phyloP scores from a whole-genome alignment of 2,888 invertebrate species.

The Diaprepes abbreviatus region DNA sequence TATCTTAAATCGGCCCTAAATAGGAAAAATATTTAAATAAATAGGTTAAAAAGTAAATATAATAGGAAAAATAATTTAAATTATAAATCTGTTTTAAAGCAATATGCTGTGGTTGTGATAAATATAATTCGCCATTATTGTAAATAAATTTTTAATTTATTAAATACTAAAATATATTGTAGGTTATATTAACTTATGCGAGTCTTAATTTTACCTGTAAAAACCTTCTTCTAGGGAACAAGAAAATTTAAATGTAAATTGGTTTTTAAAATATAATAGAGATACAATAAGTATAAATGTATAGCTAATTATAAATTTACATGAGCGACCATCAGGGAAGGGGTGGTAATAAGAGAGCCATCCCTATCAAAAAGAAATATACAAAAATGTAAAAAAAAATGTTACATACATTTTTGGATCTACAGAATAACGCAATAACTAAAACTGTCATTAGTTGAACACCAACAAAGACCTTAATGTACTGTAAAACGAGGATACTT shows the following conservation, averaged over 20 bases:
- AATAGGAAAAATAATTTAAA: not conserved
- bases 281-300: too few relatives aligned
- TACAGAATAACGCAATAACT: too few relatives aligned
- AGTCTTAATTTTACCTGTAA: not conserved
- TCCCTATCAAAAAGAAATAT: too few relatives aligned
- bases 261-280: too few relatives aligned
- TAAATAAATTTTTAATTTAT: slow-evolving; percentile 2
- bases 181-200: slow-evolving; percentile 8
- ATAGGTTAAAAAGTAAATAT: not conserved
- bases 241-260: not conserved
- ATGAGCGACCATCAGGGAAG: too few relatives aligned
- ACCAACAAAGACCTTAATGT: too few relatives aligned
- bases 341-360: too few relatives aligned
- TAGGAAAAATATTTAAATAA: not conserved
- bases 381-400: too few relatives aligned
- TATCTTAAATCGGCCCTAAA: not conserved
- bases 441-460: too few relatives aligned
- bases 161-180: slow-evolving; percentile 5
- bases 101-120: slow-evolving; percentile 45
- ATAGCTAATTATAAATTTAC: too few relatives aligned
- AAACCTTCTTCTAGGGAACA: slow-evolving; percentile 1
- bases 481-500: too few relatives aligned
- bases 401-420: too few relatives aligned
- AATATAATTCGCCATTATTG: not conserved
- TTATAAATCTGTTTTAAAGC: slow-evolving; percentile 16